Conservation (phyloP, 2,888 invertebrate species). For the Phaedon cochleariae region DNA sequence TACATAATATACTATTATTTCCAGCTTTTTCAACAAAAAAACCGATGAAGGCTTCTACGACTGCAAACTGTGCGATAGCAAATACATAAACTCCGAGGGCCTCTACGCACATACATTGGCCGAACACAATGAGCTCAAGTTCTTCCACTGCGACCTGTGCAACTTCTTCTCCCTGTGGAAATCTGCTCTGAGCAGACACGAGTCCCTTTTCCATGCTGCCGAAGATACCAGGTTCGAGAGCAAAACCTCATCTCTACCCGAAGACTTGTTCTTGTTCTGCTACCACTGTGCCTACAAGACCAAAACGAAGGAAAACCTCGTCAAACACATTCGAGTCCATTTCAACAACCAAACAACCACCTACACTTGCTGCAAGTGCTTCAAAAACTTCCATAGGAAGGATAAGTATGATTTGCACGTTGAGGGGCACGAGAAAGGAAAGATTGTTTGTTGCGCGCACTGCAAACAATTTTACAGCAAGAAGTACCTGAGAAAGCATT, state of each 20-base stretch:
- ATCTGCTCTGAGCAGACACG: constrained; percentile 10
- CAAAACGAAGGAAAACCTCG: constrained; percentile 7
- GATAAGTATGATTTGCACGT: background rate
- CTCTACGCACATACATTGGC: constrained; percentile 16
- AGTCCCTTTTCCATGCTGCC: constrained; percentile 4
- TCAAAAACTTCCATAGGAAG: background rate
- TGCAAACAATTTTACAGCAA: background rate
- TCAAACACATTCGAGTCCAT: constrained; percentile 4
- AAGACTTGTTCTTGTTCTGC: constrained; percentile 1
- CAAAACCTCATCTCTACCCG: background rate
- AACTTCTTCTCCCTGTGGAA: constrained; percentile 15
- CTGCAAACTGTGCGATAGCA: constrained; percentile 8
- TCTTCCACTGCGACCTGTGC: constrained; percentile 14
- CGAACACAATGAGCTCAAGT: constrained; percentile 18
- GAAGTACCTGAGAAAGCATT: constrained; percentile 11
- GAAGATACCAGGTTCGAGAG: no score
- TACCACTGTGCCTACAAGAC: constrained; percentile 9
- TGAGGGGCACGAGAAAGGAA: background rate
- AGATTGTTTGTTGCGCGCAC: constrained; percentile 1
- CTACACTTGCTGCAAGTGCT: constrained; percentile 6
- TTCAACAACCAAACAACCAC: background rate
- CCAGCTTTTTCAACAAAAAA: constrained; percentile 19
- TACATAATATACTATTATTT: no score
- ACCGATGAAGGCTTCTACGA: constrained; percentile 9
- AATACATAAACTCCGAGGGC: constrained; percentile 5